Base-by-base conservation (phyloP, 2,888 invertebrate genomes). In the Agrypnus murinus region DNA sequence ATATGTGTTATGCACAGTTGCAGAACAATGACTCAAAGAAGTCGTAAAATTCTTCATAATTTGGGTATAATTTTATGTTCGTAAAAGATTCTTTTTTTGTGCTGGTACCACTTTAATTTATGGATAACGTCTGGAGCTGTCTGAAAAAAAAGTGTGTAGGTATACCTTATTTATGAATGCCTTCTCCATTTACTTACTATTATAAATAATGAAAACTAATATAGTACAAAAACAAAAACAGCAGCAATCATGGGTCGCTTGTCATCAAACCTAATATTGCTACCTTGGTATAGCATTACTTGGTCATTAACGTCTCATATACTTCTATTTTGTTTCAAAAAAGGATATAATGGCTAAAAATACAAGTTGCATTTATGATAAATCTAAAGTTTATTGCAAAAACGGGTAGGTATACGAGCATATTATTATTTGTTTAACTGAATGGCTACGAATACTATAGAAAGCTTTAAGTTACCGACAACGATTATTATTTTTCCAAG, bases 21-120 rank as follows among this genome's bases (percentile, higher is more conserved):
- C 45, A 60, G 70, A 67, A 71, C 67, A 71, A 71, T 71, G 63
- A 40, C 19, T 25, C 38, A 53, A 57, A 63, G 40, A 46, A 34
- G 36, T 64, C 71, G 58, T 64, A 71, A 70, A 70, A 62, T 65
- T 65, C 53, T 32, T 55, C 38, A 60, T 70, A 65, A 70, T 70
- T 62, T 58, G 50, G 64, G 59, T 69, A 65, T 65, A 65, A 69
- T 69, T 69, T 69, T 59, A 69, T 65, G 65, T 59, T 32, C 53
- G 19, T 58, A 45, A 57, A 15, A 12, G 36, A 38, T 43, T 59
- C 40, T 2, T 40, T n/a, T 55, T 55, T 55, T 36, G 6, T 9
- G 19, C 50, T 9, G 19, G 19, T 2, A 12, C 19, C 1, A 12
- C 38, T 38, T 2, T 12, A 12, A 25, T 25, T 25, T 25, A 25